phyloP scores from a whole-genome alignment of 2,113 vertebrate species.

The Labrus mixtus region DNA sequence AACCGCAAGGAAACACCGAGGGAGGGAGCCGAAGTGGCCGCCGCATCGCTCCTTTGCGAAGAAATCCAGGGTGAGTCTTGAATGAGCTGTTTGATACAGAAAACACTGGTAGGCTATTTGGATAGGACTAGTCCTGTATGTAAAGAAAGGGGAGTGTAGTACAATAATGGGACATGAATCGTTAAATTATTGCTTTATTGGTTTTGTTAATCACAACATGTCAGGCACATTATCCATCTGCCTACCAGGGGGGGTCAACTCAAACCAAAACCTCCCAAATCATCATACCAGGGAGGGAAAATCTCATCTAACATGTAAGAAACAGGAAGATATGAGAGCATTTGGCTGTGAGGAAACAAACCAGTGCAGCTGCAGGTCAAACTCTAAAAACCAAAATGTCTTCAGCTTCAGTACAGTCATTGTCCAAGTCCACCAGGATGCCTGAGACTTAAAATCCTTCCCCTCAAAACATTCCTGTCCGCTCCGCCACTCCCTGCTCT shows the following conservation, averaged over 20 bases:
- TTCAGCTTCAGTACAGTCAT: slow-evolving; percentile 13
- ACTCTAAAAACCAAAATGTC: slow-evolving; percentile 13
- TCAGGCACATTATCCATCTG: slow-evolving; percentile 1
- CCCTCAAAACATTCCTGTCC: slow-evolving; percentile 31
- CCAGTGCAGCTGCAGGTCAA: not conserved
- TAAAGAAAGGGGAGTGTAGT: not conserved
- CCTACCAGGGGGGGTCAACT: slow-evolving; percentile 2
- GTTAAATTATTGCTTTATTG: no score
- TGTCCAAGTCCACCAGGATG: slow-evolving; percentile 26
- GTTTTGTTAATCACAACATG: not conserved
- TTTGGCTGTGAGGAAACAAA: not conserved
- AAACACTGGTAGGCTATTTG: not conserved
- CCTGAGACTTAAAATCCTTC: slow-evolving; percentile 25
- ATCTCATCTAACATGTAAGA: not conserved
- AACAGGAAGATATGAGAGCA: not conserved
- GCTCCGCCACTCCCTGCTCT: slow-evolving; percentile 57
- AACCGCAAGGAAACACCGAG: not conserved
- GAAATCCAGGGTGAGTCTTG: slow-evolving; percentile 48
- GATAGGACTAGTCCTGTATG: not conserved
- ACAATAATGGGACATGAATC: not conserved
- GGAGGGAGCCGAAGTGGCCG: slow-evolving; percentile 4
- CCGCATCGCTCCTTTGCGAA: slow-evolving; percentile 42
- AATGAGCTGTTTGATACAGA: not conserved
- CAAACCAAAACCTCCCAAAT: slow-evolving; percentile 2
- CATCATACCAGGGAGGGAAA: not conserved